phyloP scores from a whole-genome alignment of 2,797 vertebrate genomes.

The Halcyon smyrnensis region DNA sequence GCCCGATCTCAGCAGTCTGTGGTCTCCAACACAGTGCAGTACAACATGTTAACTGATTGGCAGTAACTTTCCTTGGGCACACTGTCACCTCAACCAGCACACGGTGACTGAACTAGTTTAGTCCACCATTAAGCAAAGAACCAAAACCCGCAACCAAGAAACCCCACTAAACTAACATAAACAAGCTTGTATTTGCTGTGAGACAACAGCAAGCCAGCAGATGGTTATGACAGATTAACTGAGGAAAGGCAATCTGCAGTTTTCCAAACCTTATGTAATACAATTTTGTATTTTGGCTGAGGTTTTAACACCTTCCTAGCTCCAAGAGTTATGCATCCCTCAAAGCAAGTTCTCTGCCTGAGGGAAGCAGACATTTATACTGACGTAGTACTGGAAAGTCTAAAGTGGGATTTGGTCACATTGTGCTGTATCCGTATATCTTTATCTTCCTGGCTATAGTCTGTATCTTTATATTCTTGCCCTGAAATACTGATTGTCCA shows the following conservation, averaged over 20 bases:
- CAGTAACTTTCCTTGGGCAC: neutral
- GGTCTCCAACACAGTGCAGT: accelerated
- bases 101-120: neutral
- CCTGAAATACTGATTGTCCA: neutral
- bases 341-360: accelerated
- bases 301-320: conserved; percentile 25
- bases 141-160: neutral
- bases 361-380: neutral
- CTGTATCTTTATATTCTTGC: neutral
- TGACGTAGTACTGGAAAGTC: neutral
- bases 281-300: neutral
- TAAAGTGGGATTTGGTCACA: neutral
- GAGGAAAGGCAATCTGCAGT: neutral
- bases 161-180: neutral
- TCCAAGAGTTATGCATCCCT: neutral
- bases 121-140: neutral
- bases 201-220: conserved; percentile 33
- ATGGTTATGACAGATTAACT: conserved; percentile 41
- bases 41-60: neutral
- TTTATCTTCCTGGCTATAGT: neutral
- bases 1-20: neutral
- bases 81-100: neutral
- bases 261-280: neutral
- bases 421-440: neutral
- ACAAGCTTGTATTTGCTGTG: conserved; percentile 4